Evolutionary conservation across 1,140 invertebrate genomes (phyloP), one percentile per base, ranked within the genome.

Genomic region (Probaryconus sp.): DNA sequence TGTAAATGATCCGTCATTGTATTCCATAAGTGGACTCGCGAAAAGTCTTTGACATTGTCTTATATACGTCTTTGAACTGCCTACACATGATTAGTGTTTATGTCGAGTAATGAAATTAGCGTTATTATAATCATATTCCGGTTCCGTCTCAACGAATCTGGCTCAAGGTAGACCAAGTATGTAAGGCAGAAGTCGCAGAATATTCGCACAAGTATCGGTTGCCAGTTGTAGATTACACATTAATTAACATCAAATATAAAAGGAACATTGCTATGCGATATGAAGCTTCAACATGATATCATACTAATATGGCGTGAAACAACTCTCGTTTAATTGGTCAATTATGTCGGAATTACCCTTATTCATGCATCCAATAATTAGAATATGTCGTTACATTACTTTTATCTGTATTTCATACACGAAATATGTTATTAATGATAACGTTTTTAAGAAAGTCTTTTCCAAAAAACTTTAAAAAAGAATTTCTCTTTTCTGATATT

Each of bases 141-240:
- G 81, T 87, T 87, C 80, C 81, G 76, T 82, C 47, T 82, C 76
- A 83, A 76, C 68, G 84, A 84, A 86, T 87, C 81, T 82, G 80
- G 85, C 82, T 87, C 86, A 87, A 87, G 86, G 86, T 58, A 76
- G 71, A 64, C 61, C 48, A 72, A 56, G 56, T 60, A 63, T 38
- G 65, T 60, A 69, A 64, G 69, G 42, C 30, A 61, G 43, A 68
- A 69, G 37, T 64, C 35, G 20, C 18, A 31, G 17, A 48, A 30
- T 63, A 74, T 68, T 70, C 65, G 48, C 56, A 45, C 69, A 69
- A 42, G 53, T 72, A 64, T 72, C 45, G 37, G 17, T 51, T 65
- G 58, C 43, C 20, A 24, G 53, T 65, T 28, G 45, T 31, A 48
- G 40, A 63, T 70, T 69, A 50, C 43, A 45, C 45, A 56, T 56